These are phyloP conservation scores for Chaetops frenatus DNA, from an alignment of 2,113 vertebrate genomes.

Conservation along the genomic window DNA sequence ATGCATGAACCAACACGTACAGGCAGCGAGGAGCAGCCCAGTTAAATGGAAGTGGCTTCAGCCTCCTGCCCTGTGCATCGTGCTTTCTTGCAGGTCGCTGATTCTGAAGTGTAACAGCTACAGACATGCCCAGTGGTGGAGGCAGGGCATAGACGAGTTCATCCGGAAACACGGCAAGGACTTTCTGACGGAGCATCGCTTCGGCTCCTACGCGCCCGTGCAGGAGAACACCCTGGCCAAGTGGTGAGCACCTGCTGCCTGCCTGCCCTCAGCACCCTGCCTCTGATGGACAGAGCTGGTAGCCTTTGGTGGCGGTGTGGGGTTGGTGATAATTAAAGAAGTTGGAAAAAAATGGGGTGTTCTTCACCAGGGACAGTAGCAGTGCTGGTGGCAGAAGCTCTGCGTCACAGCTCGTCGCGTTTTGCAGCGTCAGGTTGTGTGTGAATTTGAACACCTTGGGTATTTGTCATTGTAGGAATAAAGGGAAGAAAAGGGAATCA, in stretches of 20 bases:
- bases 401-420: rapidly evolving
- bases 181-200: conserved; percentile 89
- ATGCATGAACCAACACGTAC: rapidly evolving
- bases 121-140: conserved; percentile 95
- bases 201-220: conserved; percentile 85
- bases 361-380: background rate
- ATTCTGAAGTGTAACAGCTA: conserved; percentile 94
- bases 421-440: rapidly evolving
- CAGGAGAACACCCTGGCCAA: conserved; percentile 82
- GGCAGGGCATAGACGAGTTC: conserved; percentile 88
- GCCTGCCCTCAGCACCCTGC: background rate
- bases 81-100: conserved; percentile 75
- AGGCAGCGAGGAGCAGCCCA: background rate
- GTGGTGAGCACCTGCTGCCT: conserved; percentile 74
- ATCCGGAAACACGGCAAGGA: conserved; percentile 79
- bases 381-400: background rate
- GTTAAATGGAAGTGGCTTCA: background rate
- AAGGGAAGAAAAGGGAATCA: background rate
- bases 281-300: background rate
- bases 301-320: background rate
- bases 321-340: background rate
- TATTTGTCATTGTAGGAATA: background rate
- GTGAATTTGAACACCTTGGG: rapidly evolving
- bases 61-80: rapidly evolving
- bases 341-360: background rate